Conservation (phyloP, 35 echinoderm and acorn worm species). For the Stichopus chloronotus region DNA sequence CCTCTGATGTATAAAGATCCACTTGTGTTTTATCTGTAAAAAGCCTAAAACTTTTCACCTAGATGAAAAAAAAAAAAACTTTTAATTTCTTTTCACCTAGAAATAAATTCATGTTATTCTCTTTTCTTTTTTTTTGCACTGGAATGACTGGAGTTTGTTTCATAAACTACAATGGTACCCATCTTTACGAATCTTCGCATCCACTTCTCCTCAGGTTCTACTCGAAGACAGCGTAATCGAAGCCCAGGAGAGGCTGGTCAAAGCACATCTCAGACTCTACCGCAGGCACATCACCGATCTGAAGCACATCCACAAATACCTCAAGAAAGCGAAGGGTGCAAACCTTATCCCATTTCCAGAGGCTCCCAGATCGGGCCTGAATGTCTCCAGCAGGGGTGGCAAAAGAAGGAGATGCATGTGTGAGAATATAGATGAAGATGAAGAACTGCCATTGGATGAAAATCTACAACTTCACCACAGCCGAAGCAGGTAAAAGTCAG, state of each 20-base stretch:
- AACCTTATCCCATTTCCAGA: conserved; percentile 9
- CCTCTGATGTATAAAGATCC: too few relatives aligned
- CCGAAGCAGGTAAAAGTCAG: neutral
- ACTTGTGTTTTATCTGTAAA: too few relatives aligned
- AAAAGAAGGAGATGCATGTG: conserved; percentile 62
- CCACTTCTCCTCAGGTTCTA: conserved; percentile 57
- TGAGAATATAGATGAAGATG: conserved; percentile 47
- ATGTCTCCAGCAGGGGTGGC: neutral
- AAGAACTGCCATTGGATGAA: neutral
- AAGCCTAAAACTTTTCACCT: too few relatives aligned
- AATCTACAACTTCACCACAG: neutral
- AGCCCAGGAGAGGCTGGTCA: conserved; percentile 71
- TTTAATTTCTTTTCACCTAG: too few relatives aligned
- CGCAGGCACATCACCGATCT: conserved; percentile 63
- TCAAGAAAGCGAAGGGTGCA: conserved; percentile 51
- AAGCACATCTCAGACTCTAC: conserved; percentile 59
- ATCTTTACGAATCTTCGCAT: neutral
- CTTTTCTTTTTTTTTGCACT: too few relatives aligned
- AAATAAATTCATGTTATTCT: too few relatives aligned
- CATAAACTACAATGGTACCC: too few relatives aligned
- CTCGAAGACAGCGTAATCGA: conserved; percentile 61
- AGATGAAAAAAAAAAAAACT: too few relatives aligned
- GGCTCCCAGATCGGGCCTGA: neutral
- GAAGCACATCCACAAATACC: conserved; percentile 73
- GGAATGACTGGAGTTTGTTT: too few relatives aligned